phyloP scores from a whole-genome alignment of 1,140 invertebrate species.

The Euura saliciscinereae region DNA sequence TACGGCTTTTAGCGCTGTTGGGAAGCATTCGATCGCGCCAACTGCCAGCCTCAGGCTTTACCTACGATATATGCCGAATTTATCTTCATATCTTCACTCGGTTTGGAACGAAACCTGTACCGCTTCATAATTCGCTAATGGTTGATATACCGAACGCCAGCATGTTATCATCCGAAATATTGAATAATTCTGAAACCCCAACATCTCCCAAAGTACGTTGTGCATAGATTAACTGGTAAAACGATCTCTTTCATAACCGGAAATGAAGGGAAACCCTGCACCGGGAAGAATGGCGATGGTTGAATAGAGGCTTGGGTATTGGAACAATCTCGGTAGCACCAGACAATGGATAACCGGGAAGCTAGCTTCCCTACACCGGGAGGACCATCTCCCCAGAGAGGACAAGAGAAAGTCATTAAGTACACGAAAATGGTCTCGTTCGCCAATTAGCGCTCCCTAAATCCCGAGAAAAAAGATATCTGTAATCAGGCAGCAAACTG shows the following conservation, averaged over 20 bases:
- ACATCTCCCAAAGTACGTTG: background rate
- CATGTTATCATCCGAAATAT: background rate
- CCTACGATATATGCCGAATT: background rate
- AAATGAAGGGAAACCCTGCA: background rate
- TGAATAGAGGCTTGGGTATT: background rate
- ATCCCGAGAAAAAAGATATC: background rate
- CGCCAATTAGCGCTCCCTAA: background rate
- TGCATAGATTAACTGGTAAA: background rate
- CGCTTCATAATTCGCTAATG: background rate
- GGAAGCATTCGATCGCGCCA: background rate
- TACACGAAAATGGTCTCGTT: background rate
- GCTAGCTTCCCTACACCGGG: background rate
- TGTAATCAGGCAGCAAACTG: too few species aligned
- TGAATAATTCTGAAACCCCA: background rate
- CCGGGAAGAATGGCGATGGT: background rate
- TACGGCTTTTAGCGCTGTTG: constrained; percentile 24
- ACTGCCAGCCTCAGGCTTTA: background rate
- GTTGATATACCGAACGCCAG: background rate
- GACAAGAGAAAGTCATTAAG: constrained; percentile 1
- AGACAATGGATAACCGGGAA: constrained; percentile 1
- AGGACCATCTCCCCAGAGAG: background rate
- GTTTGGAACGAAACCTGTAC: background rate
- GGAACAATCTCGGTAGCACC: background rate
- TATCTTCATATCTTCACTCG: background rate
- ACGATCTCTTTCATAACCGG: background rate